A percentile compares a stretch with the other conserved stretches of the same genome.
Conservation (phyloP, 2,888 invertebrate species). For the Geotrupes spiniger region DNA sequence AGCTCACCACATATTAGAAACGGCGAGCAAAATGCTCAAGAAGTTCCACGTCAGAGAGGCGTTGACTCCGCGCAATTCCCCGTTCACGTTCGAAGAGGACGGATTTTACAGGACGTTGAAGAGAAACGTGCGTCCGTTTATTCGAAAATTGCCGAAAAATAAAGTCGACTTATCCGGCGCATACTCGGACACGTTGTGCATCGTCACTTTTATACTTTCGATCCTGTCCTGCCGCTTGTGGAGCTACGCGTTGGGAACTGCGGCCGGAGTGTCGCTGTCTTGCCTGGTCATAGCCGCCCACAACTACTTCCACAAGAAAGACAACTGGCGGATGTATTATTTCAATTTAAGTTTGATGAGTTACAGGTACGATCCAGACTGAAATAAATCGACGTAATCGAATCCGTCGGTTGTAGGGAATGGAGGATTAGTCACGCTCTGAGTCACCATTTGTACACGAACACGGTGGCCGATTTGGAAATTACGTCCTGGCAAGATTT, state of each 20-base stretch:
- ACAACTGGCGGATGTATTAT: slow-evolving; percentile 72
- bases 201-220: slow-evolving; percentile 38
- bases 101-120: slow-evolving; percentile 75
- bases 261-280: slow-evolving; percentile 58
- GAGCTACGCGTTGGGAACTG: slow-evolving; percentile 48
- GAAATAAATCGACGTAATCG: neutral
- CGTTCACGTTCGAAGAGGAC: slow-evolving; percentile 69
- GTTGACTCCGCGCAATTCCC: slow-evolving; percentile 62
- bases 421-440: slow-evolving; percentile 74
- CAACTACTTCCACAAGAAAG: slow-evolving; percentile 70
- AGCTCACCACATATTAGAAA: slow-evolving; percentile 63
- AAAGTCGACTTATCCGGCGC: no score
- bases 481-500: slow-evolving; percentile 67
- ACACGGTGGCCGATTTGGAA: slow-evolving; percentile 73
- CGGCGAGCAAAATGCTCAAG: slow-evolving; percentile 56
- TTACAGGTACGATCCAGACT: slow-evolving; percentile 50
- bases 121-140: slow-evolving; percentile 46
- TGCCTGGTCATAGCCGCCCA: slow-evolving; percentile 62
- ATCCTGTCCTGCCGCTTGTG: slow-evolving; percentile 41
- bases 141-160: no score
- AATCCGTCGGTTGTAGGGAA: slow-evolving; percentile 51
- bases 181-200: no score
- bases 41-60: slow-evolving; percentile 68
- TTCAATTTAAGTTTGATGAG: slow-evolving; percentile 66
- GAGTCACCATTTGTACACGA: slow-evolving; percentile 77